Percentiles rank a stretch among this genome's conserved stretches.
Conservation (phyloP, 2,888 invertebrate species). For the Gari tellinella region DNA sequence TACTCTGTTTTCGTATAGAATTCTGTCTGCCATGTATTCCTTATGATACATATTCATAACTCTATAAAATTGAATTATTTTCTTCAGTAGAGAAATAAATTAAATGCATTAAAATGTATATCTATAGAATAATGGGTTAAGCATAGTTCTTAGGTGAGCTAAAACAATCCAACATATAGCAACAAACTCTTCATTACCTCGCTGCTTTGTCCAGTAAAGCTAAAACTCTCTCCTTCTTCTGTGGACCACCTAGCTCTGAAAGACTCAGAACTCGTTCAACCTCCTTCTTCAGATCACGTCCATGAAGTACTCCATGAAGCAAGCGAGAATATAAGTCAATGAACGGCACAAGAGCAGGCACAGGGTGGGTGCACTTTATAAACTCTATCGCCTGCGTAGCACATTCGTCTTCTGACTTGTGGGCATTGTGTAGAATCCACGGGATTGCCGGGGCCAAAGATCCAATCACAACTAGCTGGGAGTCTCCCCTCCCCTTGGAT, state of each 20-base stretch:
- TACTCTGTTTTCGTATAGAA: no score
- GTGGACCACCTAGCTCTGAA: slow-evolving; percentile 70
- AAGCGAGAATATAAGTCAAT: slow-evolving; percentile 75
- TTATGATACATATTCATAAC: no score
- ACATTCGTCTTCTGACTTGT: slow-evolving; percentile 74
- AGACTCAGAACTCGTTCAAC: slow-evolving; percentile 60
- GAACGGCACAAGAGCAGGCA: slow-evolving; percentile 68
- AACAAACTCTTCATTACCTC: slow-evolving; percentile 40
- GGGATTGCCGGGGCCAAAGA: slow-evolving; percentile 74
- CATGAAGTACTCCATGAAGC: slow-evolving; percentile 75
- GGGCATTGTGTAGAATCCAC: slow-evolving; percentile 78
- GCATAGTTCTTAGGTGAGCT: no score
- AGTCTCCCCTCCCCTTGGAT: slow-evolving; percentile 60
- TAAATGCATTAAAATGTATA: no score
- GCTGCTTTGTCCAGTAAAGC: slow-evolving; percentile 62
- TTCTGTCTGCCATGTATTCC: no score
- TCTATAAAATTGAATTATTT: no score
- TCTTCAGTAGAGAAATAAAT: no score
- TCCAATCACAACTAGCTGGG: slow-evolving; percentile 76
- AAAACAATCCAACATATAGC: no score
- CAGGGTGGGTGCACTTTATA: slow-evolving; percentile 78
- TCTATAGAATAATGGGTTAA: no score
- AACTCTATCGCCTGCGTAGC: slow-evolving; percentile 71
- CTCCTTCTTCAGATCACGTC: slow-evolving; percentile 70
- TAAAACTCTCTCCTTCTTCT: slow-evolving; percentile 66